A percentile compares a stretch with the other conserved stretches of the same genome.
Evolutionary conservation across 2,797 vertebrate species (phyloP).

Genomic region (Borostomias antarcticus): DNA sequence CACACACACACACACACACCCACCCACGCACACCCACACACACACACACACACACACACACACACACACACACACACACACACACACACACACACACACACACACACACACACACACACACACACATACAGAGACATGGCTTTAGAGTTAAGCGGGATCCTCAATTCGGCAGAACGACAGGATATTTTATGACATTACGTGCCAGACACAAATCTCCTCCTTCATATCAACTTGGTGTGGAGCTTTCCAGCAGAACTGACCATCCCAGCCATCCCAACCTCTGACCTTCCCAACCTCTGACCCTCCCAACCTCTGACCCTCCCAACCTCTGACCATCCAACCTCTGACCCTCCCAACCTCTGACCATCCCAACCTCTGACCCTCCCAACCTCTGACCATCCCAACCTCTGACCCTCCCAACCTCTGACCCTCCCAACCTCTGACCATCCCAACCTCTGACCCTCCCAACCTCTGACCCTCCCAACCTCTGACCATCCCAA

Average conservation of each 20-base stretch:
- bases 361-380: too few species aligned
- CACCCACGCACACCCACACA: too few species aligned
- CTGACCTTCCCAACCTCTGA: slow-evolving; percentile 49
- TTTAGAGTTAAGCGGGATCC: slow-evolving; percentile 41
- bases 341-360: too few species aligned
- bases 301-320: too few species aligned
- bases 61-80: slow-evolving; percentile 23
- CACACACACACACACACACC: too few species aligned
- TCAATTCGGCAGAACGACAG: slow-evolving; percentile 36
- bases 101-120: slow-evolving; percentile 6
- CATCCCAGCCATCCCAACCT: slow-evolving; percentile 58
- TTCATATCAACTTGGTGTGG: slow-evolving; percentile 58
- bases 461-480: slow-evolving; percentile 53
- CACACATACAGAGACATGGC: slow-evolving; percentile 21
- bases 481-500: too few species aligned
- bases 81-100: slow-evolving; percentile 9
- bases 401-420: too few species aligned
- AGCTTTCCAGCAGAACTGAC: slow-evolving; percentile 57
- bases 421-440: too few species aligned
- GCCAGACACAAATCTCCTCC: slow-evolving; percentile 58
- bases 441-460: slow-evolving; percentile 54
- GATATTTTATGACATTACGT: slow-evolving; percentile 54
- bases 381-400: too few species aligned
- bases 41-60: too few species aligned
- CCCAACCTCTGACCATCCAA: too few species aligned